A percentile compares a stretch with the other conserved stretches of the same genome.
These are phyloP conservation scores for Urocolius indicus DNA, from an alignment of 2,113 vertebrate species.

Conservation along the genomic window DNA sequence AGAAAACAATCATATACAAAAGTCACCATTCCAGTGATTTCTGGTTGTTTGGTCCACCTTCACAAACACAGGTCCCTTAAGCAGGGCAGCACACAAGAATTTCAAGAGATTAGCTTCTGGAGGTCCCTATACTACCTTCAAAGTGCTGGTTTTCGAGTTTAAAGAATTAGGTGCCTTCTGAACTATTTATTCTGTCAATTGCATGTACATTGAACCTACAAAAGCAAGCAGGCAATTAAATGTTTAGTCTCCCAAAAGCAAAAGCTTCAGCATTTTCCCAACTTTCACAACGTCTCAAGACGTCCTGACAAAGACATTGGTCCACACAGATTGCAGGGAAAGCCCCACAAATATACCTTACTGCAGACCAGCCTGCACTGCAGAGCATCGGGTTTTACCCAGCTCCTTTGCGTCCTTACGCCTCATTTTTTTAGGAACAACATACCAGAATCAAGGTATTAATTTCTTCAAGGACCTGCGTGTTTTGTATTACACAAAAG, in stretches of 20 bases:
- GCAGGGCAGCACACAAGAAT: neutral
- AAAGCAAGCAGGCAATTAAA: neutral
- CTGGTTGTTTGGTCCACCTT: neutral
- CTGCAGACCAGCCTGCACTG: neutral
- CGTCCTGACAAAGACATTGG: neutral
- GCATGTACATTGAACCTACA: fast-evolving
- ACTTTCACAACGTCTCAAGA: neutral
- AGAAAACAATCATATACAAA: neutral
- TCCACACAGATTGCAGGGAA: neutral
- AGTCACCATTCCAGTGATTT: neutral
- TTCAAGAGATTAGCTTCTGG: neutral
- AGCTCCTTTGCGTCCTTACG: neutral
- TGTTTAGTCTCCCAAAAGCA: neutral
- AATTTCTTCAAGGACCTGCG: neutral
- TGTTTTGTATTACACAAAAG: fast-evolving
- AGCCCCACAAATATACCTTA: neutral
- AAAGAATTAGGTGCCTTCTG: neutral
- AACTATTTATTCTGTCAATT: neutral
- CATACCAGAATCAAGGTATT: neutral
- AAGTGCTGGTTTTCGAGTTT: neutral
- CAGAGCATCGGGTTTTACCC: neutral
- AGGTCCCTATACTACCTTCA: neutral
- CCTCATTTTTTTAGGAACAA: neutral
- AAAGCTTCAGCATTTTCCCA: neutral
- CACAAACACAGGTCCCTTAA: neutral